These are phyloP conservation scores for Simalia tracyae DNA, from an alignment of 2,797 vertebrate genomes.

Conservation along the genomic window DNA sequence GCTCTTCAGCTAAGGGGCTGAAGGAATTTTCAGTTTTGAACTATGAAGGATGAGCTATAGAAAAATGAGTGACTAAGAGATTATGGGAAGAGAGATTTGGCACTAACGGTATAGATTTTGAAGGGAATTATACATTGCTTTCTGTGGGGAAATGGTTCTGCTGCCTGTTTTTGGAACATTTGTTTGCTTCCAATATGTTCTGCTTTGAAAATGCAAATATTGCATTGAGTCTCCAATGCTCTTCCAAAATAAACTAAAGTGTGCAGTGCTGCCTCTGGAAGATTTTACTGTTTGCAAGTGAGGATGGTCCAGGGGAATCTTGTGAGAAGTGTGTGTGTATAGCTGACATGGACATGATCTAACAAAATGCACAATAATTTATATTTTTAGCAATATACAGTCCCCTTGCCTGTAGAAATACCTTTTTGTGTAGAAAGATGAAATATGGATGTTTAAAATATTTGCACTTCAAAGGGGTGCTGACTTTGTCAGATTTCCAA, in stretches of 20 bases:
- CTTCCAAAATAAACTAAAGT: not conserved
- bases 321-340: not conserved
- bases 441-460: not conserved
- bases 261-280: not conserved
- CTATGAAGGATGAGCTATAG: not conserved
- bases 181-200: not conserved
- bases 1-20: not conserved
- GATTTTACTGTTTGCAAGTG: not conserved
- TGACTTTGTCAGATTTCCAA: not conserved
- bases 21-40: not conserved
- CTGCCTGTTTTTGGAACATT: not conserved
- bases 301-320: not conserved
- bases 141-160: not conserved
- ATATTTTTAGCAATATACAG: not conserved
- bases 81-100: not conserved
- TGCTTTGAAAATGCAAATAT: not conserved
- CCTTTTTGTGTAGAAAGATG: not conserved
- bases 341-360: not conserved
- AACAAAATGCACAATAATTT: not conserved
- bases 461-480: not conserved
- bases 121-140: not conserved
- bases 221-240: not conserved
- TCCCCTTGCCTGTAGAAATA: not conserved
- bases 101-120: not conserved
- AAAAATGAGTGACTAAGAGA: not conserved